These are phyloP conservation scores for Chironomus striatipennis DNA, from an alignment of 1,140 invertebrate genomes.

Conservation along the genomic window DNA sequence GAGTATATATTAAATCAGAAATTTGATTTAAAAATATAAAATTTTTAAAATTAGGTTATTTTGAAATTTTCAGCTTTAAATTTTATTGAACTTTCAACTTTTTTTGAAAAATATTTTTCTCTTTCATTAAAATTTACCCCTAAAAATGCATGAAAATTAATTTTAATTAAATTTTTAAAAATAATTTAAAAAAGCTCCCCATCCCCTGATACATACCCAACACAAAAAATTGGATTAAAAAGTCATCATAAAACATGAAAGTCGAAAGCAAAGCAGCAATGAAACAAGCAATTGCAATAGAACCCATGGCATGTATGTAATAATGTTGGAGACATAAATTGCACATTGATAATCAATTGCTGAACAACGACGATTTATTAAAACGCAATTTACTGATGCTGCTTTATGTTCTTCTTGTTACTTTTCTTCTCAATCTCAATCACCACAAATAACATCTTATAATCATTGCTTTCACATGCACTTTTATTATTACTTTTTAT, in stretches of 20 bases:
- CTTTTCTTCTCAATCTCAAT: not conserved
- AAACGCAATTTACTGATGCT: slow-evolving; percentile 4
- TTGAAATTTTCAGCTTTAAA: too few species aligned
- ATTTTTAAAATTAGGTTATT: too few species aligned
- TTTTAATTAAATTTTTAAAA: not conserved
- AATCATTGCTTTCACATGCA: not conserved
- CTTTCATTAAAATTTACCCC: too few species aligned
- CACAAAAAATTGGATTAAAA: not conserved
- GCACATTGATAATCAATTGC: slow-evolving; percentile 1
- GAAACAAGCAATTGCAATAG: too few species aligned
- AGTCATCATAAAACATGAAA: slow-evolving; percentile 7
- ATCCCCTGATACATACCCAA: too few species aligned
- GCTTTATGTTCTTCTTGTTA: not conserved
- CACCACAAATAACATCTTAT: not conserved
- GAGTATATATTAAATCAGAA: too few species aligned
- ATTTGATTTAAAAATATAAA: too few species aligned
- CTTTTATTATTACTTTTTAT: not conserved
- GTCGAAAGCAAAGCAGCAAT: too few species aligned
- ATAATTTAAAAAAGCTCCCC: not conserved
- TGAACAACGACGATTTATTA: slow-evolving; percentile 13
- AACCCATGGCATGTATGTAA: not conserved
- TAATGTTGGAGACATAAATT: slow-evolving; percentile 14
- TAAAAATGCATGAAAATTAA: too few species aligned
- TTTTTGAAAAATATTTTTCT: too few species aligned
- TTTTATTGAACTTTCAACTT: too few species aligned